A percentile compares a stretch with the other conserved stretches of the same genome.
Conservation (phyloP, 2,797 vertebrate genomes). For the Propithecus perrieri region DNA sequence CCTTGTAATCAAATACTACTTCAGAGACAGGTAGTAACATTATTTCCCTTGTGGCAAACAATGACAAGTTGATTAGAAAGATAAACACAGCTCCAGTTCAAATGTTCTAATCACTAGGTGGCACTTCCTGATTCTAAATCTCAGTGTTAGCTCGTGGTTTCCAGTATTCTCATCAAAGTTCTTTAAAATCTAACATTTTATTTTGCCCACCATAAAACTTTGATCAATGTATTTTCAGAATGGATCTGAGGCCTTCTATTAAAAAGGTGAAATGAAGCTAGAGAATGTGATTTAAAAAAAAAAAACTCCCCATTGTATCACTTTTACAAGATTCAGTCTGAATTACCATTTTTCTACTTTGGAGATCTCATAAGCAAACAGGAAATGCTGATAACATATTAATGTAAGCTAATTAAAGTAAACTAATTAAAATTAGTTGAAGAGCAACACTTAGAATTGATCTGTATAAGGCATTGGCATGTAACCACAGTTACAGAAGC, state of each 20-base stretch:
- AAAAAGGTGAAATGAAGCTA: not conserved
- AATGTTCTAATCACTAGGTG: slow-evolving; percentile 48
- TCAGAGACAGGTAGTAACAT: slow-evolving; percentile 74
- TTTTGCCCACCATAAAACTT: slow-evolving; percentile 4
- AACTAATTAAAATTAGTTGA: slow-evolving; percentile 23
- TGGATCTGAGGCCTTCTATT: not conserved
- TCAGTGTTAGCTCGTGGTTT: slow-evolving; percentile 59
- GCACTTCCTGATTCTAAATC: slow-evolving; percentile 57
- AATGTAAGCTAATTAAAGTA: slow-evolving; percentile 32
- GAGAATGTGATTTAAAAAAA: not conserved
- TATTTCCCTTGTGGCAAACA: slow-evolving; percentile 68
- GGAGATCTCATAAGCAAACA: not conserved
- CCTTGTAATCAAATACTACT: slow-evolving; percentile 71
- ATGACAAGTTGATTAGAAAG: slow-evolving; percentile 74
- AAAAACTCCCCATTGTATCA: not conserved
- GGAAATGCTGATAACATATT: not conserved
- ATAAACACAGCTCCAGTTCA: slow-evolving; percentile 19
- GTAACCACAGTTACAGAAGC: not conserved
- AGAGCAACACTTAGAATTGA: not conserved
- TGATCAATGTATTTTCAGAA: slow-evolving; percentile 1
- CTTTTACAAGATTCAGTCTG: slow-evolving; percentile 18
- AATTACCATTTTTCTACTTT: slow-evolving; percentile 18
- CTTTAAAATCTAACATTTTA: not conserved
- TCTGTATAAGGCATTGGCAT: not conserved
- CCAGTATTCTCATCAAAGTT: not conserved